Percentiles rank a stretch among this genome's conserved stretches.
Evolutionary conservation across 2,888 invertebrate species (phyloP).

Genomic region (Eupeodes latifasciatus): DNA sequence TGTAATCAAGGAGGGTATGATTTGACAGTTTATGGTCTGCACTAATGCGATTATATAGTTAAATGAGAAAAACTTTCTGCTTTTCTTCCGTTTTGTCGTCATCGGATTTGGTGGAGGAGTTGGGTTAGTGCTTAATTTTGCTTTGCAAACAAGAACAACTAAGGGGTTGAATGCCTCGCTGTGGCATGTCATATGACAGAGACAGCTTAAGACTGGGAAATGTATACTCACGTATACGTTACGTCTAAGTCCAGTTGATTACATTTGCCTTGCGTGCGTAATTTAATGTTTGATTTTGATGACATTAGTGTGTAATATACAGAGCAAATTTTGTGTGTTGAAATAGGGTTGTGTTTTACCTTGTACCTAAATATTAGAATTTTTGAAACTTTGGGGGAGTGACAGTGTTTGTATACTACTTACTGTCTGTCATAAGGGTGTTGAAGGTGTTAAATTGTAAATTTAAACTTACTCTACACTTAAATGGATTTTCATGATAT

Average conservation of each 20-base stretch:
- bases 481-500: constrained; percentile 9
- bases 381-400: constrained; percentile 46
- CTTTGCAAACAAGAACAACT: constrained; percentile 5
- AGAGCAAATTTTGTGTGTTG: background rate
- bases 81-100: constrained; percentile 18
- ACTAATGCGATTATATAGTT: constrained; percentile 75
- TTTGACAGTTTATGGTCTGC: constrained; percentile 72
- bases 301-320: constrained; percentile 26
- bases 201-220: background rate
- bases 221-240: too few species aligned
- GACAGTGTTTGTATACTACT: constrained; percentile 9
- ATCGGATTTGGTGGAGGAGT: background rate
- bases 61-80: constrained; percentile 64
- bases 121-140: constrained; percentile 59
- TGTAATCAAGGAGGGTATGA: constrained; percentile 56
- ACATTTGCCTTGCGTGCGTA: constrained; percentile 67
- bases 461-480: constrained; percentile 47
- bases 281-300: constrained; percentile 69
- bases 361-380: background rate
- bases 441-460: constrained; percentile 42
- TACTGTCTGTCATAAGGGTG: background rate
- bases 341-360: constrained; percentile 28
- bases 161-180: background rate
- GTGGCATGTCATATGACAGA: background rate
- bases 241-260: constrained; percentile 59